Conservation (phyloP, 2,888 invertebrate genomes). For the Nephrotoma guestfalica region DNA sequence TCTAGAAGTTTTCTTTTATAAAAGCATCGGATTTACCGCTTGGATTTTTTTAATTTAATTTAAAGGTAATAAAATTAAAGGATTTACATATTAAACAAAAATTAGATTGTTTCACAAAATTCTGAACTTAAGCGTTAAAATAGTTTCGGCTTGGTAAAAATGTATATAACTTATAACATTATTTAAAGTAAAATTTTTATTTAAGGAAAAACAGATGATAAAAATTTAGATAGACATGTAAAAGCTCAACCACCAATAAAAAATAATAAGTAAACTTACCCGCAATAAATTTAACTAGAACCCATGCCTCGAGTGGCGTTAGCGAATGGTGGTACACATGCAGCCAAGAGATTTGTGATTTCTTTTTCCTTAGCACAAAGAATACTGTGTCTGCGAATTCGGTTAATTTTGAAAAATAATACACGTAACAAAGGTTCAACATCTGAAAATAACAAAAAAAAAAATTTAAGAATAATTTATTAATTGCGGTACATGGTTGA, state of each 20-base stretch:
- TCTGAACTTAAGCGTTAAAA: too few species aligned
- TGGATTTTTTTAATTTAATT: too few species aligned
- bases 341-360: conserved; percentile 75
- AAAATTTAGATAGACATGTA: too few species aligned
- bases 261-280: conserved; percentile 31
- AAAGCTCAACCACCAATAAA: neutral
- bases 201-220: too few species aligned
- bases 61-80: too few species aligned
- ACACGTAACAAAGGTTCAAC: conserved; percentile 54
- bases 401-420: conserved; percentile 78
- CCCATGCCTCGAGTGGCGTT: conserved; percentile 89
- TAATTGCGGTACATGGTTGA: neutral
- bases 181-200: too few species aligned
- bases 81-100: too few species aligned
- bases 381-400: conserved; percentile 87
- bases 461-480: neutral
- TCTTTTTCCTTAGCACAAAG: conserved; percentile 85
- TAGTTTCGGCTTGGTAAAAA: too few species aligned
- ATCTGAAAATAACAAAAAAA: conserved; percentile 21
- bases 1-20: too few species aligned
- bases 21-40: too few species aligned
- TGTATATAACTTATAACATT: too few species aligned
- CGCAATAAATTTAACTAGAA: conserved; percentile 71
- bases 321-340: conserved; percentile 90
- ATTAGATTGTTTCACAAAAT: too few species aligned